A percentile compares a stretch with the other conserved stretches of the same genome.
phyloP scores from a whole-genome alignment of 2,888 invertebrate genomes.

The Dasypogon diadema region DNA sequence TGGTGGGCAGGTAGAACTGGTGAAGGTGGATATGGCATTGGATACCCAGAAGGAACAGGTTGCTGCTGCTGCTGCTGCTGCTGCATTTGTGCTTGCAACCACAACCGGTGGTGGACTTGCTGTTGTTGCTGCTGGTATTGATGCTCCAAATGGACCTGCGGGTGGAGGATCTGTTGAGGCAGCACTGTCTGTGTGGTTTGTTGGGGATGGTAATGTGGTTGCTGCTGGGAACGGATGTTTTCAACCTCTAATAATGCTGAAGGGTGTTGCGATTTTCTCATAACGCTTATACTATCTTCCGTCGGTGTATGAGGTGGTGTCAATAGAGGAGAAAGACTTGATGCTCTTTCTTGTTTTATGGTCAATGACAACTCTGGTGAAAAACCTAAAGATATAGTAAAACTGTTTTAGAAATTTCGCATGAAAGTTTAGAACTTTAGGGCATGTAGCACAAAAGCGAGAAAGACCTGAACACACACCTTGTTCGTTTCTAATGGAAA shows the following conservation, averaged over 20 bases:
- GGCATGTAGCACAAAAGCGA: constrained; percentile 1
- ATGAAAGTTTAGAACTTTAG: background rate
- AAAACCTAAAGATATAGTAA: constrained; percentile 69
- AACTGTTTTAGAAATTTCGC: constrained; percentile 17
- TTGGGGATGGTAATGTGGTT: constrained; percentile 28
- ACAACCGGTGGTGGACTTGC: constrained; percentile 29
- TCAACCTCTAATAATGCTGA: constrained; percentile 62
- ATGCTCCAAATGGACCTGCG: constrained; percentile 19
- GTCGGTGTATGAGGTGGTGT: constrained; percentile 83
- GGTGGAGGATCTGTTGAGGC: constrained; percentile 16
- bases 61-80: constrained; percentile 52
- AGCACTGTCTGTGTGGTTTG: background rate
- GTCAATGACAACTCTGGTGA: constrained; percentile 72
- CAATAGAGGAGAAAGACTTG: constrained; percentile 72
- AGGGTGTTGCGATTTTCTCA: constrained; percentile 57
- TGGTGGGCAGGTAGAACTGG: constrained; percentile 59
- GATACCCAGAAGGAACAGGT: constrained; percentile 34
- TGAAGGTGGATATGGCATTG: constrained; percentile 60
- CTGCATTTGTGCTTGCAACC: constrained; percentile 52
- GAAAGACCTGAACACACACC: constrained; percentile 62
- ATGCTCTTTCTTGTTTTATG: constrained; percentile 75
- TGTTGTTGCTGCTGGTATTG: constrained; percentile 40
- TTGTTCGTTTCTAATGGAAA: constrained; percentile 65
- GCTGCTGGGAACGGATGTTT: background rate
- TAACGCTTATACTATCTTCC: constrained; percentile 65